Percentiles rank a stretch among this genome's conserved stretches.
These are phyloP conservation scores for Medauroidea extradentata DNA, from an alignment of 1,140 invertebrate species.

Conservation along the genomic window DNA sequence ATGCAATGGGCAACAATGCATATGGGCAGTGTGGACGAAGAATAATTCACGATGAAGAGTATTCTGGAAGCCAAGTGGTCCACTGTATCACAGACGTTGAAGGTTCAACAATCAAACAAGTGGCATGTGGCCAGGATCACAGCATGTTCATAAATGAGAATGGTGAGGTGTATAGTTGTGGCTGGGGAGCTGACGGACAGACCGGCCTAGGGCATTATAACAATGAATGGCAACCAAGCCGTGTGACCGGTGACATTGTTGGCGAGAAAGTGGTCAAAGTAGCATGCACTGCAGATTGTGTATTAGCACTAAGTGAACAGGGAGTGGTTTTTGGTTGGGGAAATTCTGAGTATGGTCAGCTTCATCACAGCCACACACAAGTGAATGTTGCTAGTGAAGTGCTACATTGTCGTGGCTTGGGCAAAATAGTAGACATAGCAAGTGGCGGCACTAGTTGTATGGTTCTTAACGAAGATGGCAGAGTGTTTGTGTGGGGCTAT, in stretches of 20 bases:
- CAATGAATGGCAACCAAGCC: conserved; percentile 52
- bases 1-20: conserved; percentile 85
- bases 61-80: conserved; percentile 57
- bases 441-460: conserved; percentile 84
- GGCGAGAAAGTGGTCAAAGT: conserved; percentile 79
- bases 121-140: conserved; percentile 87
- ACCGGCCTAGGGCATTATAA: conserved; percentile 75
- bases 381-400: conserved; percentile 66
- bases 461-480: conserved; percentile 72
- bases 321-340: conserved; percentile 97
- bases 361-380: conserved; percentile 51
- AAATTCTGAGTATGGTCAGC: conserved; percentile 90
- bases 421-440: conserved; percentile 76
- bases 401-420: conserved; percentile 55
- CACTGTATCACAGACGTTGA: conserved; percentile 63
- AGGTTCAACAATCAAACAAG: conserved; percentile 55
- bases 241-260: conserved; percentile 76
- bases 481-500: conserved; percentile 90
- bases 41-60: conserved; percentile 75
- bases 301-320: conserved; percentile 83
- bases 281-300: conserved; percentile 76
- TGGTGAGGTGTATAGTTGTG: conserved; percentile 83
- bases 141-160: conserved; percentile 75
- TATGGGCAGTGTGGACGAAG: conserved; percentile 90
- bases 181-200: conserved; percentile 94